Conservation (phyloP, 2,113 vertebrate genomes). For the Syngnathus scovelli region DNA sequence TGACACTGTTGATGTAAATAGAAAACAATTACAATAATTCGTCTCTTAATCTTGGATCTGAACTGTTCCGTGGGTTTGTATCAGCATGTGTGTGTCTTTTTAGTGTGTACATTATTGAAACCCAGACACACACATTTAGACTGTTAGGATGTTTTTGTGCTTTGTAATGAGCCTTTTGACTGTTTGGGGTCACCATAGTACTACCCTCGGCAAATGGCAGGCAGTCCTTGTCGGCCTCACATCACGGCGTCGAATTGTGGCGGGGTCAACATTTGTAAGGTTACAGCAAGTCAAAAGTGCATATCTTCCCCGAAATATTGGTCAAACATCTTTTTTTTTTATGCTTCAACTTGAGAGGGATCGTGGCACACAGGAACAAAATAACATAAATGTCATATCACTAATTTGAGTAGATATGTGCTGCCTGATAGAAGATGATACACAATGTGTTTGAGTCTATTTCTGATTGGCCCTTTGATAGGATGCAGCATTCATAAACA, state of each 20-base stretch:
- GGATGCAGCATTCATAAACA: slow-evolving; percentile 16
- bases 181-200: not conserved
- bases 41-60: slow-evolving; percentile 66
- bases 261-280: too few relatives aligned
- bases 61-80: slow-evolving; percentile 37
- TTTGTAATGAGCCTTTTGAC: not conserved
- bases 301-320: not conserved
- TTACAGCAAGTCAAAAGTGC: too few relatives aligned
- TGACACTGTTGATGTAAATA: slow-evolving; percentile 48
- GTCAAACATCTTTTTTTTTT: not conserved
- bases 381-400: not conserved
- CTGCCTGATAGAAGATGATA: not conserved
- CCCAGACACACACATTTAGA: not conserved
- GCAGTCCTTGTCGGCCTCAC: too few relatives aligned
- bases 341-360: not conserved
- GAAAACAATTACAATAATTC: slow-evolving; percentile 73
- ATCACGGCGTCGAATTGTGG: too few relatives aligned
- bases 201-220: not conserved
- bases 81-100: slow-evolving; percentile 5
- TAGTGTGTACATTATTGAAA: not conserved
- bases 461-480: not conserved
- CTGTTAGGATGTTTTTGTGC: slow-evolving; percentile 15
- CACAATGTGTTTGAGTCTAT: not conserved
- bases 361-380: not conserved
- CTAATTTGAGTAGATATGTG: not conserved